These are phyloP conservation scores for Hyles vespertilio DNA, from an alignment of 1,140 invertebrate species.

Conservation along the genomic window DNA sequence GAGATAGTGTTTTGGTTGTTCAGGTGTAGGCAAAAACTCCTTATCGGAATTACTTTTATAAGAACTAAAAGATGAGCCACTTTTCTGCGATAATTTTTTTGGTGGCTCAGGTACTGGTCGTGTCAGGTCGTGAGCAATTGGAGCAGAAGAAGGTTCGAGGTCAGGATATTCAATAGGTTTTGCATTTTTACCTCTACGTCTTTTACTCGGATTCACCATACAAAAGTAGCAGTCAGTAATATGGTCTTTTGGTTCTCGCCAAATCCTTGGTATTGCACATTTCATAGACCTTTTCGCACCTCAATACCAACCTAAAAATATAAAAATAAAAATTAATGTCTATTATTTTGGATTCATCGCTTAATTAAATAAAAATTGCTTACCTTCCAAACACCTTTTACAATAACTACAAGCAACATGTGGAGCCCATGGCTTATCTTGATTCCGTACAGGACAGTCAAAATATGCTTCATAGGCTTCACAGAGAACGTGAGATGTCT, in stretches of 20 bases:
- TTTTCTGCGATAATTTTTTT: slow-evolving; percentile 17
- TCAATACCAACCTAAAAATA: too few relatives aligned
- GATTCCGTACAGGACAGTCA: slow-evolving; percentile 21
- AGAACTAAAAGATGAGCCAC: slow-evolving; percentile 16
- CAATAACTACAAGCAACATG: slow-evolving; percentile 27
- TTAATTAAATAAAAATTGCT: slow-evolving; percentile 28
- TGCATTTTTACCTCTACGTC: slow-evolving; percentile 29
- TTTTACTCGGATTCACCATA: slow-evolving; percentile 20
- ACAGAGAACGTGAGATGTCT: slow-evolving; percentile 22
- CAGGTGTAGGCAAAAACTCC: slow-evolving; percentile 23
- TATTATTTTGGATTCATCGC: slow-evolving; percentile 17
- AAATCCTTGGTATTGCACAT: slow-evolving; percentile 28
- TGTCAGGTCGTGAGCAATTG: slow-evolving; percentile 8
- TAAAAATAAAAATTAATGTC: slow-evolving; percentile 14
- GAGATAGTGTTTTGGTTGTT: slow-evolving; percentile 27
- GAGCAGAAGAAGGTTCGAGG: slow-evolving; percentile 22
- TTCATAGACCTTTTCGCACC: slow-evolving; percentile 12
- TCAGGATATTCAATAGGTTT: slow-evolving; percentile 26
- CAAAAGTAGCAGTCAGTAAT: slow-evolving; percentile 28
- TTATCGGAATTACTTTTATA: slow-evolving; percentile 22
- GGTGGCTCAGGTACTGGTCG: slow-evolving; percentile 18
- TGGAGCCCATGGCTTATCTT: slow-evolving; percentile 28
- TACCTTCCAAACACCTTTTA: slow-evolving; percentile 27
- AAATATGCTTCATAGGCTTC: slow-evolving; percentile 22
- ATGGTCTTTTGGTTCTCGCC: slow-evolving; percentile 23